phyloP scores from a whole-genome alignment of 2,888 invertebrate species.

The Cheiracanthium punctorium region DNA sequence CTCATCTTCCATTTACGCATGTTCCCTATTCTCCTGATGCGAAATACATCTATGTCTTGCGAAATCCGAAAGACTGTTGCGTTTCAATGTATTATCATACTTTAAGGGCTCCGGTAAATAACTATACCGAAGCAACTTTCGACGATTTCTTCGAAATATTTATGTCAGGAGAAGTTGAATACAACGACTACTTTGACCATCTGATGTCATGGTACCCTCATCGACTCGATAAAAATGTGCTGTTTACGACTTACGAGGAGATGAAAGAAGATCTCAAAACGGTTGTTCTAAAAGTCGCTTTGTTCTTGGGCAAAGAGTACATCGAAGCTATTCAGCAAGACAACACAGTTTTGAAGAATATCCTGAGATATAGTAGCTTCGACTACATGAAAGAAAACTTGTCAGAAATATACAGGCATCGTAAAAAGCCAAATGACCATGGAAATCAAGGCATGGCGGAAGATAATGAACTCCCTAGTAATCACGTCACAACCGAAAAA shows the following conservation, averaged over 20 bases:
- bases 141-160: constrained; percentile 76
- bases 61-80: constrained; percentile 77
- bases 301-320: constrained; percentile 49
- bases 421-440: too few relatives aligned
- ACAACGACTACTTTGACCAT: too few relatives aligned
- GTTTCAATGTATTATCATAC: constrained; percentile 77
- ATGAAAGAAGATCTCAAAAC: constrained; percentile 74
- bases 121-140: constrained; percentile 68
- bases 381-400: constrained; percentile 39
- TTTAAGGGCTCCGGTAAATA: constrained; percentile 3
- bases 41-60: constrained; percentile 76
- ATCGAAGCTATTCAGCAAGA: constrained; percentile 21
- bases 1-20: constrained; percentile 73
- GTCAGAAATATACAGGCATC: not conserved
- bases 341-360: constrained; percentile 9
- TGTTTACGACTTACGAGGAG: too few relatives aligned
- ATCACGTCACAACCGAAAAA: constrained; percentile 73
- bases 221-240: constrained; percentile 74
- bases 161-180: constrained; percentile 74
- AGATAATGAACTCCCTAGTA: constrained; percentile 71
- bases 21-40: constrained; percentile 52
- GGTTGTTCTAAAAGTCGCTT: constrained; percentile 69
- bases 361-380: constrained; percentile 34
- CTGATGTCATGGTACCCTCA: too few relatives aligned
- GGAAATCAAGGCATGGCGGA: too few relatives aligned